phyloP scores from a whole-genome alignment of 1,140 invertebrate species.

The Drosophila ambigua region DNA sequence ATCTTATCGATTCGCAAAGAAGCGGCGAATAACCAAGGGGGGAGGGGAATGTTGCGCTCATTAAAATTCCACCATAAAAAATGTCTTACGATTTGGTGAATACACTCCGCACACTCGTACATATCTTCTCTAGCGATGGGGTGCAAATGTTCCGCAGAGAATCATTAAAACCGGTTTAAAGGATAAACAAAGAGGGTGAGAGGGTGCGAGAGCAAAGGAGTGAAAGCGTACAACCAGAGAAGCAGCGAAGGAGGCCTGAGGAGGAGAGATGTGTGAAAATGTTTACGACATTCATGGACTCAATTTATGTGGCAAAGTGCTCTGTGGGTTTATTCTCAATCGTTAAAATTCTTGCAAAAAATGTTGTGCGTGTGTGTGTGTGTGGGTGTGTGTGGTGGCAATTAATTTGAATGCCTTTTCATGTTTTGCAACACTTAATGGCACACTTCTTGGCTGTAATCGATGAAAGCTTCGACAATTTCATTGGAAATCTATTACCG shows the following conservation, averaged over 20 bases:
- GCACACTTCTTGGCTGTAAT: no score
- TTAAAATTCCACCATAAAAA: conserved; percentile 24
- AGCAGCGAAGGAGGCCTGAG: conserved; percentile 13
- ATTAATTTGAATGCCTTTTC: conserved; percentile 1
- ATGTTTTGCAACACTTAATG: conserved; percentile 8
- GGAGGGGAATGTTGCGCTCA: neutral
- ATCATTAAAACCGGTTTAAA: no score
- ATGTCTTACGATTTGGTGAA: conserved; percentile 6
- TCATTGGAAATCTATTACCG: no score
- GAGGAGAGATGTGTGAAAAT: conserved; percentile 27
- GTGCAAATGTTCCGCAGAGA: no score
- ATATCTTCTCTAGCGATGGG: no score
- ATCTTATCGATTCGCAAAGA: conserved; percentile 2
- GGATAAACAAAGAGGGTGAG: no score
- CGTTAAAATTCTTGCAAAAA: conserved; percentile 13
- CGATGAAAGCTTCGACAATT: no score
- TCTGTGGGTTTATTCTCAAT: neutral
- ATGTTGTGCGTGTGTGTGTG: conserved; percentile 1
- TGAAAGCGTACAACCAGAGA: no score
- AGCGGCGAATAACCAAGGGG: no score
- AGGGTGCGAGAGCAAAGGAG: conserved; percentile 15
- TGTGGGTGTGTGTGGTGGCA: conserved; percentile 5
- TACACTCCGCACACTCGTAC: no score
- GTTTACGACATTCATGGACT: conserved; percentile 42
- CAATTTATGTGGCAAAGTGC: neutral